Base-by-base conservation (phyloP, 2,113 vertebrate species). In the Deroptyus accipitrinus region DNA sequence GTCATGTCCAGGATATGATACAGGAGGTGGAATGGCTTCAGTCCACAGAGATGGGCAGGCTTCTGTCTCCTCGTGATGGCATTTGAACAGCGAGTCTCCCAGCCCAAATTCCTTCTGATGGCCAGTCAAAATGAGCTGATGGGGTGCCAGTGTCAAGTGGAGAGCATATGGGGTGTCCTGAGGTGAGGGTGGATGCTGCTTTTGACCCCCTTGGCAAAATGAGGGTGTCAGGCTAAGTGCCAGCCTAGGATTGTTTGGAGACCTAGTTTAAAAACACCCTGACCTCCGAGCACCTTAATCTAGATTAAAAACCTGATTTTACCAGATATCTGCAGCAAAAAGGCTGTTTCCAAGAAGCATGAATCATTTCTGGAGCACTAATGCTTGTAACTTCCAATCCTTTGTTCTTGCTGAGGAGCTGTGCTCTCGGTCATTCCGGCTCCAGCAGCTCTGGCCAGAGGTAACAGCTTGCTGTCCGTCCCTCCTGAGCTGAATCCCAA, bases 361-460 rank as follows among this genome's bases (percentile, higher is more conserved):
- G 91, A 95, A 92, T 95, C 77, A 94, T 79, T 93, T 88, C 90
- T 96, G 94, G 86, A 94, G 30, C 62, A 5, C 66, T 91, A 84
- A 79, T 67, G 73, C 69, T 89, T 72, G 6, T 52, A 51, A 91
- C 80, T 95, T 95, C 91, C 91, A 68, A 22, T 69, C 77, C 69
- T 95, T 96, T 94, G 91, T 96, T 95, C 83, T 84, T 48, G 81
- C 72, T 91, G 82, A 68, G 24, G 72, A 81, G 28, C 73, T 4
- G 1, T 57, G 61, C 39, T 84, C 83, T 92, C 1, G 2, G 55
- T 72, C 1, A 3, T 67, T n/a, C 48, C 42, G 80, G 77, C 81
- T 95, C 66, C 76, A 67, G 74, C 62, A 86, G 77, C 81, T 84
- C 61, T 39, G 37, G 73, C 57, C 83, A 66, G 63, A 74, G 82